phyloP scores from a whole-genome alignment of 2,888 invertebrate genomes.

The Rhorus exstirpatorius region DNA sequence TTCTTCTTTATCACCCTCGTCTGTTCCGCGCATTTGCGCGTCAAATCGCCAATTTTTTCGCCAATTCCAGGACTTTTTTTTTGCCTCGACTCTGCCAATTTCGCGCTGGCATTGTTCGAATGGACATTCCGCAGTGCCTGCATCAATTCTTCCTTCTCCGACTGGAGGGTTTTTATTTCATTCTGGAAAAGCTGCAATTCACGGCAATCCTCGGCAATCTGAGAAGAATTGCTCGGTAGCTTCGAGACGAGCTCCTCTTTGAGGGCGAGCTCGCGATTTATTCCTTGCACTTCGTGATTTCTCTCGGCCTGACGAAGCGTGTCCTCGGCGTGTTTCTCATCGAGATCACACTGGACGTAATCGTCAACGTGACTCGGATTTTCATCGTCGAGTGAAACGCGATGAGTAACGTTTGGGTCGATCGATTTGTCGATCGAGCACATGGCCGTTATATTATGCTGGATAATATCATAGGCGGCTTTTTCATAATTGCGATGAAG shows the following conservation, averaged over 20 bases:
- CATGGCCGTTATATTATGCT: constrained; percentile 76
- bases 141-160: constrained; percentile 91
- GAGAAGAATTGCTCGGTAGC: constrained; percentile 88
- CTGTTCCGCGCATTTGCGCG: constrained; percentile 91
- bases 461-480: constrained; percentile 86
- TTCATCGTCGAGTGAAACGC: constrained; percentile 49
- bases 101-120: constrained; percentile 86
- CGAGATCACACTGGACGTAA: constrained; percentile 86
- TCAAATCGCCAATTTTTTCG: constrained; percentile 90
- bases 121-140: constrained; percentile 90
- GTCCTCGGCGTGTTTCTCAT: constrained; percentile 89
- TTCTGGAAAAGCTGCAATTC: constrained; percentile 89
- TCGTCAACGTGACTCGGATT: too few relatives aligned
- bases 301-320: constrained; percentile 90
- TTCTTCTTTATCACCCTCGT: constrained; percentile 90
- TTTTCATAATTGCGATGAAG: constrained; percentile 87
- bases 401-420: constrained; percentile 52
- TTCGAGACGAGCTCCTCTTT: constrained; percentile 90
- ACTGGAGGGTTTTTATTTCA: constrained; percentile 90
- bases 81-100: constrained; percentile 91
- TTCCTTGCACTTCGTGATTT: constrained; percentile 90
- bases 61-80: constrained; percentile 93
- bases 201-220: constrained; percentile 85
- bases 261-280: constrained; percentile 90
- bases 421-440: constrained; percentile 48